phyloP scores from a whole-genome alignment of 2,797 vertebrate genomes.

The Bovichtus diacanthus region DNA sequence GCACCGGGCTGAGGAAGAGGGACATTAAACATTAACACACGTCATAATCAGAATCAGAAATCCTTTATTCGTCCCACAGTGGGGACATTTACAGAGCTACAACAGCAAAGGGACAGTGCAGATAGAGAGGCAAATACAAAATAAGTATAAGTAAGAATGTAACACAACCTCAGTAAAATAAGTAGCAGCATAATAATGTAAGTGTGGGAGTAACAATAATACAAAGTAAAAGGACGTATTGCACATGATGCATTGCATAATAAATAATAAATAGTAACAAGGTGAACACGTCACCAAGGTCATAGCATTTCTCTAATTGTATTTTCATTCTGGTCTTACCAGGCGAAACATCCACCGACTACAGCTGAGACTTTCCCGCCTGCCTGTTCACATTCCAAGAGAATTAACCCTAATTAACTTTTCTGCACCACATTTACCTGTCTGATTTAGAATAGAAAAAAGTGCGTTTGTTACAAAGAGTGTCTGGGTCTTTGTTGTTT shows the following conservation, averaged over 20 bases:
- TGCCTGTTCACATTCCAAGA: constrained; percentile 6
- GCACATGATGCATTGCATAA: no score
- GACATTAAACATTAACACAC: constrained; percentile 46
- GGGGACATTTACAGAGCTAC: no score
- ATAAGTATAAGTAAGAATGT: no score
- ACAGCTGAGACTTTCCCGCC: constrained; percentile 7
- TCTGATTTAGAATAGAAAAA: constrained; percentile 11
- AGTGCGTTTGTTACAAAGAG: neutral
- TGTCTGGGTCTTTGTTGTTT: neutral
- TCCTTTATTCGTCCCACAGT: no score
- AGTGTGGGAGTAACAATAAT: no score
- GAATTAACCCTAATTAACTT: constrained; percentile 1
- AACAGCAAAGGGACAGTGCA: no score
- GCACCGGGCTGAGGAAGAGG: constrained; percentile 6
- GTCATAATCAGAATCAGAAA: no score
- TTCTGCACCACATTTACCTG: neutral
- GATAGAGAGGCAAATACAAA: no score
- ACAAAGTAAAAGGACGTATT: no score
- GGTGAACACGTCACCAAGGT: constrained; percentile 9
- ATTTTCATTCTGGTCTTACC: neutral
- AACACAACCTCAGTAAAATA: no score
- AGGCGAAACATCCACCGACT: neutral
- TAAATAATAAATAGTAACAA: no score
- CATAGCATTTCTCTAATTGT: neutral
- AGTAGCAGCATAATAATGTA: no score